A percentile compares a stretch with the other conserved stretches of the same genome.
phyloP scores from a whole-genome alignment of 2,797 vertebrate species.

The Hipposideros larvatus region DNA sequence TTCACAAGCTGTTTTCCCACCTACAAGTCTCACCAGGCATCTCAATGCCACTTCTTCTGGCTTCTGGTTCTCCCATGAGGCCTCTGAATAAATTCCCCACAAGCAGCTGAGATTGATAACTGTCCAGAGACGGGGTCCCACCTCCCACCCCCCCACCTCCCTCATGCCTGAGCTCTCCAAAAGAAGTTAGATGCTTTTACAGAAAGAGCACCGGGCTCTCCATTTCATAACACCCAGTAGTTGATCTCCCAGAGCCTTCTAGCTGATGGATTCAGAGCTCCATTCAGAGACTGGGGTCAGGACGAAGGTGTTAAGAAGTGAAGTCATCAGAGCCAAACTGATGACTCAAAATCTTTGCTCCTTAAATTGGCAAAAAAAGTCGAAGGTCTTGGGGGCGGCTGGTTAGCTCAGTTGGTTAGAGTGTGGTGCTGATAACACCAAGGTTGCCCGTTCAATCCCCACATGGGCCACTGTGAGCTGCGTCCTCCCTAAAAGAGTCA shows the following conservation, averaged over 20 bases:
- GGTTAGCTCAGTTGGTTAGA: too few species aligned
- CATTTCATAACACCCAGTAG: accelerated
- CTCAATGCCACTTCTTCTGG: background rate
- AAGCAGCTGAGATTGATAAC: background rate
- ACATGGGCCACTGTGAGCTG: too few species aligned
- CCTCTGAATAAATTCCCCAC: background rate
- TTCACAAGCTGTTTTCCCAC: too few species aligned
- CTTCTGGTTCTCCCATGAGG: accelerated
- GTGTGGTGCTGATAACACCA: too few species aligned
- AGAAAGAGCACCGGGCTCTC: accelerated
- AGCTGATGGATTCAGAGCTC: accelerated
- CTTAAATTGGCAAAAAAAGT: background rate
- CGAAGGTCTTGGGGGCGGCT: too few species aligned
- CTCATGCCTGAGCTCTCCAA: background rate
- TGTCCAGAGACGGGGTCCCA: background rate
- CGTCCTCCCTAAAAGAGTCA: too few species aligned
- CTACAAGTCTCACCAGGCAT: background rate
- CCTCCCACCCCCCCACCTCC: background rate
- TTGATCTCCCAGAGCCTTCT: accelerated
- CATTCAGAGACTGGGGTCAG: background rate
- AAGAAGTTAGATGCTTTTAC: too few species aligned
- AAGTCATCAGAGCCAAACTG: background rate
- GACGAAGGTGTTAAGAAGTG: background rate
- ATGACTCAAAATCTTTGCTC: background rate
- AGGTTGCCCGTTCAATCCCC: too few species aligned